These are phyloP conservation scores for Eunapius fragilis DNA, from an alignment of 37 sponge, comb jelly and placozoan species.

Conservation along the genomic window DNA sequence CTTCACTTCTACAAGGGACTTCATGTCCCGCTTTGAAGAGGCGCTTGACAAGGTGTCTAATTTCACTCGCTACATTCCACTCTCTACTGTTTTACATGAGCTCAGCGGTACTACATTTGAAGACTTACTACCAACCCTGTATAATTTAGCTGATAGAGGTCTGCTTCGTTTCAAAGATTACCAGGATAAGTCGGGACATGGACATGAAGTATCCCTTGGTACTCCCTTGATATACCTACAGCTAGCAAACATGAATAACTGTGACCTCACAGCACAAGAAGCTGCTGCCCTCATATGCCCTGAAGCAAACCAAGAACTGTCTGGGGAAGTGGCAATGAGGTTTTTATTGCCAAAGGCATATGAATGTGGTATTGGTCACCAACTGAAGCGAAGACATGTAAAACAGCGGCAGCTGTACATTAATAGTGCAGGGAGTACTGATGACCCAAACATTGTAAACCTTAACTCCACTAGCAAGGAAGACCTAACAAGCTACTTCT, in stretches of 20 bases:
- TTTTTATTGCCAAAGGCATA: not conserved
- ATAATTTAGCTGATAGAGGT: not conserved
- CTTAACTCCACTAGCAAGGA: not conserved
- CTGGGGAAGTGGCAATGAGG: not conserved
- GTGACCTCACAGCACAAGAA: not conserved
- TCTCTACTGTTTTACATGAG: not conserved
- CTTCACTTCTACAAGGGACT: not conserved
- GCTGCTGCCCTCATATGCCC: not conserved
- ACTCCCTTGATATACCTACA: not conserved
- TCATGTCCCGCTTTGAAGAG: not conserved
- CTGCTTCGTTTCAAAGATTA: not conserved
- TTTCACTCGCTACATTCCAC: not conserved
- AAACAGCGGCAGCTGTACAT: too few relatives aligned
- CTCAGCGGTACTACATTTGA: not conserved
- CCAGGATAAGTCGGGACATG: not conserved
- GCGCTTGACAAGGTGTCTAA: not conserved
- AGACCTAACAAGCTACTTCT: not conserved
- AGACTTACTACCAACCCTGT: not conserved
- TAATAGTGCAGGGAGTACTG: too few relatives aligned
- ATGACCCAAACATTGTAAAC: too few relatives aligned
- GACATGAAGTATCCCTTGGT: not conserved
- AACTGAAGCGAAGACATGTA: too few relatives aligned
- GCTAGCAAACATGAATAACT: not conserved
- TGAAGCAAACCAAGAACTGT: not conserved
- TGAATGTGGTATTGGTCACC: not conserved